These are phyloP conservation scores for Pogonomyrmex californicus DNA, from an alignment of 1,140 invertebrate species.

Conservation along the genomic window DNA sequence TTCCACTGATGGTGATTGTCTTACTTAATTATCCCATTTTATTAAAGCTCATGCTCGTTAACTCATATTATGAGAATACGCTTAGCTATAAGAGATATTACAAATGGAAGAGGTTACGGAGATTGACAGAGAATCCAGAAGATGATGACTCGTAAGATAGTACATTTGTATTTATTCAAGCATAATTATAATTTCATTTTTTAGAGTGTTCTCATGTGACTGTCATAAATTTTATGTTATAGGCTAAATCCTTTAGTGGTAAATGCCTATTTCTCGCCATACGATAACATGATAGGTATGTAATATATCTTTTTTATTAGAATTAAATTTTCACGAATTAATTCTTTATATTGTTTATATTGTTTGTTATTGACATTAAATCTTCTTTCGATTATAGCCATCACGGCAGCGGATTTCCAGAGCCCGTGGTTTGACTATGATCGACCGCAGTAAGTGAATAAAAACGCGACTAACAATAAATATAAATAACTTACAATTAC, in stretches of 20 bases:
- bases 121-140: background rate
- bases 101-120: conserved; percentile 32
- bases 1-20: background rate
- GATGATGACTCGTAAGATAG: conserved; percentile 13
- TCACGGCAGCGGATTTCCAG: conserved; percentile 68
- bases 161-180: background rate
- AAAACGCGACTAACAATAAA: too few relatives aligned
- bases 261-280: conserved; percentile 62
- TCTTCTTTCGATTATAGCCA: conserved; percentile 12
- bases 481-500: background rate
- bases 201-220: background rate
- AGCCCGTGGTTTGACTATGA: conserved; percentile 61
- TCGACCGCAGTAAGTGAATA: conserved; percentile 65
- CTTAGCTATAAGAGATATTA: conserved; percentile 31
- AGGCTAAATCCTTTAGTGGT: conserved; percentile 56
- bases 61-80: conserved; percentile 54
- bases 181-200: background rate
- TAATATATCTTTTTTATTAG: background rate
- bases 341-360: background rate
- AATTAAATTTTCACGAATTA: conserved; percentile 2
- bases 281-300: conserved; percentile 55
- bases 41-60: conserved; percentile 34
- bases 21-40: conserved; percentile 11
- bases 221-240: background rate
- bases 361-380: background rate